Conservation (phyloP, 2,113 vertebrate genomes). For the Hippocampus comes region DNA sequence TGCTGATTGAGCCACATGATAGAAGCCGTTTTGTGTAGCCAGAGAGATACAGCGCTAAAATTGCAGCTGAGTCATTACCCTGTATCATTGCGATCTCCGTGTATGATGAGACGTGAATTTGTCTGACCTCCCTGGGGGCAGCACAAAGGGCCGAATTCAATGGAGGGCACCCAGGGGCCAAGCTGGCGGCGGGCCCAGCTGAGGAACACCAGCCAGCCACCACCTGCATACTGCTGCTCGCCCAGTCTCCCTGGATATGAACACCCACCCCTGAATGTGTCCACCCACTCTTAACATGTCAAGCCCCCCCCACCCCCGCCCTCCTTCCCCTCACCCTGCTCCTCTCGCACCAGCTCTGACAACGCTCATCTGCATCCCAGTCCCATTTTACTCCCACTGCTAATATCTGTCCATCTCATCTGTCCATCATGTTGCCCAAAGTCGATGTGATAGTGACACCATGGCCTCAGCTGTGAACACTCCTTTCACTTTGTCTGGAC, state of each 20-base stretch:
- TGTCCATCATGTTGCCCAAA: conserved; percentile 55
- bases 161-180: conserved; percentile 63
- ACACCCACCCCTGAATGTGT: conserved; percentile 2
- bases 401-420: conserved; percentile 69
- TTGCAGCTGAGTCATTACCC: conserved; percentile 68
- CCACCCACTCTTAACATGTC: conserved; percentile 10
- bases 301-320: not conserved
- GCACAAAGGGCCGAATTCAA: conserved; percentile 71
- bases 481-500: conserved; percentile 45
- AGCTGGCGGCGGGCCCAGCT: conserved; percentile 66
- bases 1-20: conserved; percentile 5
- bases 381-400: conserved; percentile 58
- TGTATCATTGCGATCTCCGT: conserved; percentile 56
- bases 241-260: conserved; percentile 52
- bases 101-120: conserved; percentile 67
- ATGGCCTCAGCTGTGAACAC: conserved; percentile 63
- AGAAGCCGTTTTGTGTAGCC: conserved; percentile 23
- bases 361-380: conserved; percentile 68
- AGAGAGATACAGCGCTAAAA: conserved; percentile 45
- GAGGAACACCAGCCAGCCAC: conserved; percentile 65
- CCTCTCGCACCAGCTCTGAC: conserved; percentile 19
- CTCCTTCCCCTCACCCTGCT: not conserved
- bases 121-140: conserved; percentile 56
- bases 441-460: conserved; percentile 42
- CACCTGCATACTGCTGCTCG: conserved; percentile 68